Evolutionary conservation across 2,113 vertebrate genomes (phyloP).

Genomic region (Hylia prasina): DNA sequence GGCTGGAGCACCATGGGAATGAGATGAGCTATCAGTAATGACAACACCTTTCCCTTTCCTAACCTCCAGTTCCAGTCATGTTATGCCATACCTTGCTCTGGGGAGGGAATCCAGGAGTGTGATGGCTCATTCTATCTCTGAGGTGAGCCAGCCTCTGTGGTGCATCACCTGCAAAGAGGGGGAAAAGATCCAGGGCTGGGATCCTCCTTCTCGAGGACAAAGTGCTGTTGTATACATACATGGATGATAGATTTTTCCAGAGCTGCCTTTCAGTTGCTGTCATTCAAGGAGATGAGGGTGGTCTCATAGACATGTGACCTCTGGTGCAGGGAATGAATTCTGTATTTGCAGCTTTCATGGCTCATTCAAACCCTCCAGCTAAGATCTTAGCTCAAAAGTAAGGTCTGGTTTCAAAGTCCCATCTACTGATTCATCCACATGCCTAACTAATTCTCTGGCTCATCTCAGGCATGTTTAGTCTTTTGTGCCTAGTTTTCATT

Average conservation of each 20-base stretch:
- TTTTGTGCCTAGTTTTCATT: neutral
- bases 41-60: neutral
- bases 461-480: neutral
- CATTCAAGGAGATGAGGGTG: neutral
- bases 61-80: neutral
- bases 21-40: neutral
- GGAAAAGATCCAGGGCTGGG: neutral
- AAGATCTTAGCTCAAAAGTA: neutral
- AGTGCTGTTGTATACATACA: neutral
- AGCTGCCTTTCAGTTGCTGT: neutral
- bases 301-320: neutral
- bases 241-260: neutral
- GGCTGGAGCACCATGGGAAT: neutral
- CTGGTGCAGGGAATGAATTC: neutral
- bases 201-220: neutral
- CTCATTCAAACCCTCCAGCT: neutral
- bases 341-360: neutral
- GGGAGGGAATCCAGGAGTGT: neutral
- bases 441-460: neutral
- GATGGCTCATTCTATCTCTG: neutral
- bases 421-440: neutral
- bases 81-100: neutral
- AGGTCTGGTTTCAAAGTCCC: conserved; percentile 18
- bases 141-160: neutral
- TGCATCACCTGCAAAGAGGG: neutral